Conservation (phyloP, 2,797 vertebrate genomes). For the Dallia pectoralis region DNA sequence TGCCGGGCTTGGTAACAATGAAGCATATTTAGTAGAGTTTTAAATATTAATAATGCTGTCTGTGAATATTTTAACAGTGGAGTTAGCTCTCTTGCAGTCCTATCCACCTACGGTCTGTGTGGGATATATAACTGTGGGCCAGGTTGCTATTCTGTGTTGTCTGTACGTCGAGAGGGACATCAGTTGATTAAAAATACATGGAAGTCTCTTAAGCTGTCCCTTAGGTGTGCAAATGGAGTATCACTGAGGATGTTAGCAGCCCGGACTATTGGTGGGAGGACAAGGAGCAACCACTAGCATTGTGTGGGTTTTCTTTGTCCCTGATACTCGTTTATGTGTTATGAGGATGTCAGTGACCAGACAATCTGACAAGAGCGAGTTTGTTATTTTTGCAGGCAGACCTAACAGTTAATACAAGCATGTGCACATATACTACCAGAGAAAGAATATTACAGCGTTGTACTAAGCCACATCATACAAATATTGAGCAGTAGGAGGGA, state of each 20-base stretch:
- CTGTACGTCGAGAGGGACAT: slow-evolving; percentile 6
- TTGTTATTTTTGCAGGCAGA: background rate
- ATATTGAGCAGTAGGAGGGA: background rate
- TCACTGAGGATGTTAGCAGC: slow-evolving; percentile 14
- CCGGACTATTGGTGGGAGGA: background rate
- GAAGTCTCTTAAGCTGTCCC: slow-evolving; percentile 27
- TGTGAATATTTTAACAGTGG: slow-evolving; percentile 46
- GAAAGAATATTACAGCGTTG: background rate
- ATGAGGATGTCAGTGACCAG: background rate
- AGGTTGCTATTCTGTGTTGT: background rate
- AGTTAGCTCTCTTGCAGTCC: slow-evolving; percentile 22
- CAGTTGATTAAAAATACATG: slow-evolving; percentile 41
- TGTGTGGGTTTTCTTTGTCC: slow-evolving; percentile 11
- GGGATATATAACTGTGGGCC: slow-evolving; percentile 19
- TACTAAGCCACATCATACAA: background rate
- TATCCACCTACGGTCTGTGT: slow-evolving; percentile 14
- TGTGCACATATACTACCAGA: background rate
- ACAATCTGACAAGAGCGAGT: background rate
- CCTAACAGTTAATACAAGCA: background rate
- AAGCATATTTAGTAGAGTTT: slow-evolving; percentile 40
- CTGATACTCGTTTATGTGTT: slow-evolving; percentile 9
- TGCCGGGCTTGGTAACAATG: slow-evolving; percentile 38
- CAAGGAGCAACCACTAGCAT: slow-evolving; percentile 1
- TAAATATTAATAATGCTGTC: slow-evolving; percentile 46
- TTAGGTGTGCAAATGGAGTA: slow-evolving; percentile 10